Conservation (phyloP, 2,888 invertebrate species). For the Euzophera pinguis region DNA sequence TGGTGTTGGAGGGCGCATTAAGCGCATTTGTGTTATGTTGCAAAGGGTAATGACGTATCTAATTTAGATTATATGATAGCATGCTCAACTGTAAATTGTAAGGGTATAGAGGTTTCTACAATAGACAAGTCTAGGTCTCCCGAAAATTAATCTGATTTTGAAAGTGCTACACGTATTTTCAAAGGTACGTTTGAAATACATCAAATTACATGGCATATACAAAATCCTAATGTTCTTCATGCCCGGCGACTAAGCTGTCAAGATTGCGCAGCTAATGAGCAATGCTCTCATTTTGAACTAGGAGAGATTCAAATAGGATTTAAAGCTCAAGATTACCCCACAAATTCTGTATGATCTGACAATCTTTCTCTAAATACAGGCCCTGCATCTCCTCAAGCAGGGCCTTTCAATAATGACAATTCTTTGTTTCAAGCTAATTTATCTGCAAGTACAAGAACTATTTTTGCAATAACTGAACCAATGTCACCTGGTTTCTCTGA, state of each 20-base stretch:
- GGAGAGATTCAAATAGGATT: neutral
- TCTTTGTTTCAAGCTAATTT: neutral
- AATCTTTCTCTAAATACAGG: neutral
- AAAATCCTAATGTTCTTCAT: neutral
- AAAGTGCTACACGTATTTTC: neutral
- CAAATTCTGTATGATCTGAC: neutral
- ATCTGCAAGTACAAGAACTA: neutral
- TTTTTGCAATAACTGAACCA: neutral
- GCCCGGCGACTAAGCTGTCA: neutral
- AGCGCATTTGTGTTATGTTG: constrained; percentile 12
- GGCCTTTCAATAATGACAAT: neutral
- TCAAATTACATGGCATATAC: neutral
- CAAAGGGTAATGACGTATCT: constrained; percentile 11
- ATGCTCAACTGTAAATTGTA: neutral
- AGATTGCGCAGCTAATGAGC: neutral
- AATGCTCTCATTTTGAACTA: neutral
- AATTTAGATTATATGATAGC: constrained; percentile 6
- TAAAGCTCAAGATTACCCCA: neutral
- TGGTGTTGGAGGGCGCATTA: constrained; percentile 14
- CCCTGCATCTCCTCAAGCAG: neutral
- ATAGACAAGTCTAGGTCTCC: neutral
- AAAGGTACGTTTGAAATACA: neutral
- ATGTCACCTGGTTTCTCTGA: neutral
- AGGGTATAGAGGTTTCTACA: neutral
- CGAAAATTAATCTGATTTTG: neutral